phyloP scores from a whole-genome alignment of 2,113 vertebrate species.

The Sapajus apella region DNA sequence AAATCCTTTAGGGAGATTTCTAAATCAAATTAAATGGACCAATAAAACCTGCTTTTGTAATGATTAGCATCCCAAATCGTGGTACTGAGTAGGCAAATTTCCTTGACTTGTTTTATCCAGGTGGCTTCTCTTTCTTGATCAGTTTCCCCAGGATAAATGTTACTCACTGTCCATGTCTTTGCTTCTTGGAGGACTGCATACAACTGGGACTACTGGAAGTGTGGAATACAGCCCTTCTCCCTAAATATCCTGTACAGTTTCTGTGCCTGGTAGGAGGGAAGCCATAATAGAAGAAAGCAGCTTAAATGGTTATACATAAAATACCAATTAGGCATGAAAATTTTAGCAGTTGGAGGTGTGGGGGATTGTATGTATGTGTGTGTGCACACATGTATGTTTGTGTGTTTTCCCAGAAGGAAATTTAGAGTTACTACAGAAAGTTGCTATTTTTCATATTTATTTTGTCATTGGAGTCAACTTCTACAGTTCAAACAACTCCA shows the following conservation, averaged over 20 bases:
- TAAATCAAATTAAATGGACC: slow-evolving; percentile 45
- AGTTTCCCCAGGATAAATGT: not conserved
- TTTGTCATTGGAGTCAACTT: not conserved
- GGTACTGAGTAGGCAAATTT: not conserved
- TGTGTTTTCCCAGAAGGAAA: not conserved
- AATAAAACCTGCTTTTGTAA: slow-evolving; percentile 9
- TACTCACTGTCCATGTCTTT: not conserved
- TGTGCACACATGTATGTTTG: not conserved
- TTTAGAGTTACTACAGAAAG: not conserved
- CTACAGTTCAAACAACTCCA: no score
- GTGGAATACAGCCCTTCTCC: not conserved
- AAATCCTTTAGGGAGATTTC: slow-evolving; percentile 35
- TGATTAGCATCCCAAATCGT: slow-evolving; percentile 6
- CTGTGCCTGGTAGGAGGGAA: not conserved
- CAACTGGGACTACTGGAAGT: not conserved
- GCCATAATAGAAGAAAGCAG: not conserved
- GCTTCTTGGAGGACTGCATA: not conserved
- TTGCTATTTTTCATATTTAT: not conserved
- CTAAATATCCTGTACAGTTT: not conserved
- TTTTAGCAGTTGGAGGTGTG: not conserved
- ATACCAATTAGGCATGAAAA: not conserved
- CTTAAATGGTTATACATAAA: not conserved
- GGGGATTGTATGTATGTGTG: no score
- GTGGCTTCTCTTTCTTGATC: not conserved
- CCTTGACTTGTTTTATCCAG: not conserved